These are phyloP conservation scores for Linnaemya tessellans DNA, from an alignment of 2,888 invertebrate genomes.

Conservation along the genomic window DNA sequence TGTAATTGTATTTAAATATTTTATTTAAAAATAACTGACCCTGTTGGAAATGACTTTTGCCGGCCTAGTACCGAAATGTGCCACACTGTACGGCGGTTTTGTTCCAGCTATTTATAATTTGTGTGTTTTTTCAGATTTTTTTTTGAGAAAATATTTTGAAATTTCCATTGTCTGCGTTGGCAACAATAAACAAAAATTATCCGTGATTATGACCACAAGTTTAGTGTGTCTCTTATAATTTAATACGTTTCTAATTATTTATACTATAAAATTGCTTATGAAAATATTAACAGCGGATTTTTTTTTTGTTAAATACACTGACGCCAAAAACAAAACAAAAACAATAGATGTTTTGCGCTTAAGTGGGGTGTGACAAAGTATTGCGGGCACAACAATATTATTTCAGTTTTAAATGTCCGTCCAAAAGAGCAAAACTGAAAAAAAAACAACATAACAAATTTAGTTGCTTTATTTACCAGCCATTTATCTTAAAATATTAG, in stretches of 20 bases:
- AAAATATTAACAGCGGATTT: background rate
- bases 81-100: background rate
- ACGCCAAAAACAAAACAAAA: constrained; percentile 45
- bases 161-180: constrained; percentile 21
- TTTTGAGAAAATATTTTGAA: constrained; percentile 18
- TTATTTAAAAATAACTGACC: background rate
- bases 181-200: background rate
- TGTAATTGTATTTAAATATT: too few relatives aligned
- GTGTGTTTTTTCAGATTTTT: constrained; percentile 6
- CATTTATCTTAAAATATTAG: constrained; percentile 23
- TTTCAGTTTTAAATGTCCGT: constrained; percentile 4
- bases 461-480: constrained; percentile 12
- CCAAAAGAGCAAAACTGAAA: background rate
- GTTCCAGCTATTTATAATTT: constrained; percentile 20
- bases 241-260: constrained; percentile 21
- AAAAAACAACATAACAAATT: background rate
- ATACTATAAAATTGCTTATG: constrained; percentile 10
- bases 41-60: too few relatives aligned
- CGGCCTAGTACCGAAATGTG: too few relatives aligned
- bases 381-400: constrained; percentile 34
- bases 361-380: constrained; percentile 66
- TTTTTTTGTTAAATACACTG: constrained; percentile 28
- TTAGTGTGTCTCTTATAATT: constrained; percentile 19
- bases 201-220: constrained; percentile 26
- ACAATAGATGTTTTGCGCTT: constrained; percentile 35